Evolutionary conservation across 2,888 invertebrate genomes (phyloP).

Genomic region (Pharmacophagus antenor): DNA sequence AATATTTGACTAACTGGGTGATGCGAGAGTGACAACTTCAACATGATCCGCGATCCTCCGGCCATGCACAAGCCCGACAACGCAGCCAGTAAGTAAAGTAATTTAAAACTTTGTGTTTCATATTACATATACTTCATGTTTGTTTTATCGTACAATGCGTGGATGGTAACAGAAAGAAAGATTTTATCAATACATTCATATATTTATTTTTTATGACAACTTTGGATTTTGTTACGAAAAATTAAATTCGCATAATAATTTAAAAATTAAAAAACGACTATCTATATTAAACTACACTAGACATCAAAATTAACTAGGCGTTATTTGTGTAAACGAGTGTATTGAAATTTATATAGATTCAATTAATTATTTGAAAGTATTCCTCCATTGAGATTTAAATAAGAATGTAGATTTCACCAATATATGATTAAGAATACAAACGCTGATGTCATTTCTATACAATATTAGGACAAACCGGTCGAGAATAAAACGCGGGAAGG

Average conservation of each 20-base stretch:
- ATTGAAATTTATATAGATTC: too few species aligned
- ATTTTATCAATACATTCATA: neutral
- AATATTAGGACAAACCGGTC: constrained; percentile 81
- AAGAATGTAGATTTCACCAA: constrained; percentile 8
- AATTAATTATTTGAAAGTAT: too few species aligned
- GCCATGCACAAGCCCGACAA: constrained; percentile 79
- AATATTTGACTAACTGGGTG: constrained; percentile 47
- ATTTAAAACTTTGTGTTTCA: neutral
- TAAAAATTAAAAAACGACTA: too few species aligned
- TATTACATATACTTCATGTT: neutral
- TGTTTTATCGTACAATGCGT: too few species aligned
- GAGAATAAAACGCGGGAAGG: constrained; percentile 79
- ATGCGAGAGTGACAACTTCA: constrained; percentile 70
- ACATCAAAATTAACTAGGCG: too few species aligned
- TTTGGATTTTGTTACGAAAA: too few species aligned
- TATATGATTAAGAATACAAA: neutral
- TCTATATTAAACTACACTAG: too few species aligned
- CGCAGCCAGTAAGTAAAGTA: constrained; percentile 62
- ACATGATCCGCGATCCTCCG: constrained; percentile 78
- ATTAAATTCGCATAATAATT: too few species aligned
- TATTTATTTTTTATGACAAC: neutral
- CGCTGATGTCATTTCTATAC: constrained; percentile 77
- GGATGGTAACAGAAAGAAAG: neutral
- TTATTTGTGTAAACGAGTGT: too few species aligned
- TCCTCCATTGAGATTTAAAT: too few species aligned